Base-by-base conservation (phyloP, 2,888 invertebrate genomes). In the Caenorhabditis afra region DNA sequence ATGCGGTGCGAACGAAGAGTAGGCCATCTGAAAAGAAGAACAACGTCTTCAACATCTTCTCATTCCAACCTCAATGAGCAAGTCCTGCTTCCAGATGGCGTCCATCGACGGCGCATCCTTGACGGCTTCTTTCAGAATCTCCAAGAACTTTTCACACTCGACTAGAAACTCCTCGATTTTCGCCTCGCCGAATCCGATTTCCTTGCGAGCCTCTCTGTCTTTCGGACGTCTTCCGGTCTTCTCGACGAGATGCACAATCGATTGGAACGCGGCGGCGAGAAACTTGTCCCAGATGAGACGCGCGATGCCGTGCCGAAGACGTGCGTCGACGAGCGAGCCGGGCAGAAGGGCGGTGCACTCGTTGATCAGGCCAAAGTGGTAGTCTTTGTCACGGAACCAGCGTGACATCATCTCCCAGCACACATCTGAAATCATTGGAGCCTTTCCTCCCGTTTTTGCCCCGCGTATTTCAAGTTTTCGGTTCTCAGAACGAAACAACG, bases 281-380 rank as follows among this genome's bases (percentile, higher is more conserved):
- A 88, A 87, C n/a, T 87, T 88, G 44, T 89, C 87, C 88, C 88
- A 88, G 16, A 87, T 70, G 41, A 88, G 84, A 35, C 84, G 66
- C 14, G 84, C 80, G 29, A 89, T 74, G n/a, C 88, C 88, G 47
- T 89, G 87, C 35, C 84, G 83, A 8, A 88, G 82, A 18, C 85
- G 75, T 11, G 57, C 49, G 45, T 73, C 78, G 22, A 73, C 50
- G 18, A 73, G 49, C 0, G 71, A 59, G 10, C 50, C 1, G 14
- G 66, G 44, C 8, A 78, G 59, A 4, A 78, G 57, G 2, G 23
- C n/a, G 3, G 62, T 62, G 55, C 71, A 66, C 52, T 62, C 65
- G 18, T 12, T 58, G 3, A 68, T 58, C n/a, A 22, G 39, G 0
- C 18, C 10, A 18, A 67, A 78, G 37, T 71, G 61, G 35, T 22